phyloP scores from a whole-genome alignment of 2,888 invertebrate species.

The Lasioglossum malachurum region DNA sequence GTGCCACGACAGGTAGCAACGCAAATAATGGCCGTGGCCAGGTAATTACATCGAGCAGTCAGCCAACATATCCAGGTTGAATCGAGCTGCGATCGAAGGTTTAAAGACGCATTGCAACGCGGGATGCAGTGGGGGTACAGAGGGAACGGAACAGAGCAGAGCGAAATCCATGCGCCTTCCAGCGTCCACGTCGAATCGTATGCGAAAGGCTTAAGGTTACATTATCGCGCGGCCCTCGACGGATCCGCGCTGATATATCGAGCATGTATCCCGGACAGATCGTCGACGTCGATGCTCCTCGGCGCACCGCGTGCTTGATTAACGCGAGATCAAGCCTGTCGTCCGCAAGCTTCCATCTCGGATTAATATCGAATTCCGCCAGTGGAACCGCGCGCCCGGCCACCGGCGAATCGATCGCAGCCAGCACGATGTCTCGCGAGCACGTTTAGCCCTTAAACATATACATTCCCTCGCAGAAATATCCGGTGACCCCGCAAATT shows the following conservation, averaged over 20 bases:
- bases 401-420: constrained; percentile 48
- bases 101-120: constrained; percentile 39
- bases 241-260: constrained; percentile 45
- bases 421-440: constrained; percentile 34
- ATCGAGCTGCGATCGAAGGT: constrained; percentile 29
- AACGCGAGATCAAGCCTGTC: constrained; percentile 70
- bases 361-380: constrained; percentile 69
- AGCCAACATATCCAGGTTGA: constrained; percentile 12
- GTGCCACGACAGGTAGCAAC: constrained; percentile 31
- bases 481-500: background rate
- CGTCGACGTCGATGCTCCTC: constrained; percentile 52
- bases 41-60: constrained; percentile 28
- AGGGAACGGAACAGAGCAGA: background rate
- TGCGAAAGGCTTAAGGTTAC: constrained; percentile 54
- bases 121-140: background rate
- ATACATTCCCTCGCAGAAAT: background rate
- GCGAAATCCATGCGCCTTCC: background rate
- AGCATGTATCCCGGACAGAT: constrained; percentile 50
- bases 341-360: constrained; percentile 60
- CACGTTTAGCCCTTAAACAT: constrained; percentile 17
- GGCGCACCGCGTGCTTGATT: constrained; percentile 63
- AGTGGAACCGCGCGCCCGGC: constrained; percentile 24
- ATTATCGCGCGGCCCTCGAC: constrained; percentile 43
- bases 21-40: constrained; percentile 38
- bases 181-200: constrained; percentile 35